Conservation (phyloP, 2,888 invertebrate genomes). For the Drosophila tripunctata region DNA sequence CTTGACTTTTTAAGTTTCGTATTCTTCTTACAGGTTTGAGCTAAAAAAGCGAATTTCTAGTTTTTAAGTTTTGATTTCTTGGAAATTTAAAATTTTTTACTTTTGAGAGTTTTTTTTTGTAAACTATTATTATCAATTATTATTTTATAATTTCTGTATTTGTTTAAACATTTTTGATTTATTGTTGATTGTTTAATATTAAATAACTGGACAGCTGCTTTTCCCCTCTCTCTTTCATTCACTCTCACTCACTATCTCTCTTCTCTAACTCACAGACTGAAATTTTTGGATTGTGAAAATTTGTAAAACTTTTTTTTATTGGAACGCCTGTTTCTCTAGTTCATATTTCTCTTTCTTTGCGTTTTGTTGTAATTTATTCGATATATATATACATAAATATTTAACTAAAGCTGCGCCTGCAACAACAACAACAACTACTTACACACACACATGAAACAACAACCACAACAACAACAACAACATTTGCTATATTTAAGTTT, state of each 20-base stretch:
- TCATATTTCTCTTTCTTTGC: too few relatives aligned
- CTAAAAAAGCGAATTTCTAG: conserved; percentile 35
- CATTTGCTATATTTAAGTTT: conserved; percentile 26
- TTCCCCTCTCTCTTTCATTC: conserved; percentile 2
- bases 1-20: conserved; percentile 57
- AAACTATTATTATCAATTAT: conserved; percentile 23
- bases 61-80: conserved; percentile 41
- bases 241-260: conserved; percentile 7
- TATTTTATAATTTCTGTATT: conserved; percentile 21
- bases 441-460: conserved; percentile 30
- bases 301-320: conserved; percentile 23
- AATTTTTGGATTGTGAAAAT: conserved; percentile 13
- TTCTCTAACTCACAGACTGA: conserved; percentile 23
- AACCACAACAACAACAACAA: conserved; percentile 15
- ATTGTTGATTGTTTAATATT: conserved; percentile 15
- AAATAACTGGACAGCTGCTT: conserved; percentile 26
- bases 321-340: conserved; percentile 28
- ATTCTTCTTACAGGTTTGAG: conserved; percentile 71
- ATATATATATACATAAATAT: conserved; percentile 28
- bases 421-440: conserved; percentile 54
- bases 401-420: conserved; percentile 61
- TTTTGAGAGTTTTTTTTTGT: conserved; percentile 56
- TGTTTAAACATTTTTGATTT: conserved; percentile 24
- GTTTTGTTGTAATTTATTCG: conserved; percentile 22
- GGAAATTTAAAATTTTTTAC: conserved; percentile 40